Percentiles rank a stretch among this genome's conserved stretches.
Conservation (phyloP, 2,113 vertebrate species). For the Ptyas mucosa region DNA sequence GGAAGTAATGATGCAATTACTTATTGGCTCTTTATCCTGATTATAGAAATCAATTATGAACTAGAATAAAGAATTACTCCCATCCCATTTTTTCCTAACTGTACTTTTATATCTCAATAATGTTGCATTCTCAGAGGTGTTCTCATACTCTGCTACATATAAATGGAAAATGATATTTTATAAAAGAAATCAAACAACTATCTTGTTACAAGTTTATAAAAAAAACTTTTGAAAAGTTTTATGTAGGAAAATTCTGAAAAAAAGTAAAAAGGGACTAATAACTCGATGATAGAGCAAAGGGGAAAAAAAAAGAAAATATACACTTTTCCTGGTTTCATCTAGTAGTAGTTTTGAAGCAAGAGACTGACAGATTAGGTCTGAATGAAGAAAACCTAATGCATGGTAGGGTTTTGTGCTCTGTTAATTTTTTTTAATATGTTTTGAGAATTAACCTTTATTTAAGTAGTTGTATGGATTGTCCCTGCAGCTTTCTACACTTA, state of each 20-base stretch:
- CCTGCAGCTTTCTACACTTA: background rate
- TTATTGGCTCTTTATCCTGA: slow-evolving; percentile 20
- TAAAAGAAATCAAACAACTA: slow-evolving; percentile 9
- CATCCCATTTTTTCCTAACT: slow-evolving; percentile 14
- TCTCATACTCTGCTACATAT: slow-evolving; percentile 21
- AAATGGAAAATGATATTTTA: slow-evolving; percentile 21
- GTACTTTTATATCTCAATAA: background rate
- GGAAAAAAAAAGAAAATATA: background rate
- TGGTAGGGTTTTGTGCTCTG: background rate
- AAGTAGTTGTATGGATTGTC: background rate
- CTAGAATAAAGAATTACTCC: slow-evolving; percentile 22
- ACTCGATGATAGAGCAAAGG: background rate
- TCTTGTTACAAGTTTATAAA: background rate
- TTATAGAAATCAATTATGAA: slow-evolving; percentile 39
- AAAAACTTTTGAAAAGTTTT: background rate
- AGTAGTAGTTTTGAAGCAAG: background rate
- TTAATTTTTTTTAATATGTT: background rate
- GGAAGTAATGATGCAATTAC: background rate
- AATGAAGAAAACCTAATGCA: background rate
- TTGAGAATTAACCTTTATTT: background rate
- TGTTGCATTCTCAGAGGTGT: slow-evolving; percentile 19
- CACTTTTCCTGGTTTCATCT: background rate
- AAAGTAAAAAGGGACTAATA: background rate
- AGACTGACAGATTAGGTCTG: background rate
- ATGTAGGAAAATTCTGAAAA: background rate